Evolutionary conservation across 1,140 invertebrate species (phyloP).

Genomic region (Drosophila takahashii): DNA sequence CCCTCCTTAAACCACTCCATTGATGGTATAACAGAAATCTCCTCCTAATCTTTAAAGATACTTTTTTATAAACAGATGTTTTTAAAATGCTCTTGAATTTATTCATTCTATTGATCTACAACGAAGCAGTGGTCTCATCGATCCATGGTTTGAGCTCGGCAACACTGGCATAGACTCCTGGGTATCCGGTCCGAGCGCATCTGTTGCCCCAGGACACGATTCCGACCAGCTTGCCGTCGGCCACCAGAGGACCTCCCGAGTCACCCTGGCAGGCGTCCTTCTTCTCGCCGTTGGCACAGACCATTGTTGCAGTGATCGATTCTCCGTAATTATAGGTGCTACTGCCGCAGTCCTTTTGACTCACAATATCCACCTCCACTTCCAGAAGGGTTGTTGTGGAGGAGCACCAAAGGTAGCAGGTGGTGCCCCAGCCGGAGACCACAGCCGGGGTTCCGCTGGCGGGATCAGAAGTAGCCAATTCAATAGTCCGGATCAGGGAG

Average conservation of each 20-base stretch:
- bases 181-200: constrained; percentile 87
- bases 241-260: constrained; percentile 84
- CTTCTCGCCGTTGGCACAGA: constrained; percentile 85
- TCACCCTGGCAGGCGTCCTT: constrained; percentile 86
- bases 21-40: too few relatives aligned
- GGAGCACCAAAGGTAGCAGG: constrained; percentile 56
- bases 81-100: constrained; percentile 26
- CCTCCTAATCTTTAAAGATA: too few relatives aligned
- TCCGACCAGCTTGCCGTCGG: constrained; percentile 85
- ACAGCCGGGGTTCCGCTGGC: constrained; percentile 60
- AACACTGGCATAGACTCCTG: constrained; percentile 89
- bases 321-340: constrained; percentile 49
- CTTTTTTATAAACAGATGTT: neutral
- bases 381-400: constrained; percentile 30
- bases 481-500: constrained; percentile 36
- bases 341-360: constrained; percentile 29
- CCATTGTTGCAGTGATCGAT: constrained; percentile 85
- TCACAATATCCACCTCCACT: constrained; percentile 50
- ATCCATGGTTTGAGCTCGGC: constrained; percentile 85
- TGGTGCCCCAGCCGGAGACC: constrained; percentile 74
- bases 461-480: constrained; percentile 47
- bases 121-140: neutral
- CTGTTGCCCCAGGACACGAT: constrained; percentile 89
- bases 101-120: constrained; percentile 41
- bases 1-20: too few relatives aligned